These are phyloP conservation scores for Bombylius discolor DNA, from an alignment of 2,888 invertebrate species.

Conservation along the genomic window DNA sequence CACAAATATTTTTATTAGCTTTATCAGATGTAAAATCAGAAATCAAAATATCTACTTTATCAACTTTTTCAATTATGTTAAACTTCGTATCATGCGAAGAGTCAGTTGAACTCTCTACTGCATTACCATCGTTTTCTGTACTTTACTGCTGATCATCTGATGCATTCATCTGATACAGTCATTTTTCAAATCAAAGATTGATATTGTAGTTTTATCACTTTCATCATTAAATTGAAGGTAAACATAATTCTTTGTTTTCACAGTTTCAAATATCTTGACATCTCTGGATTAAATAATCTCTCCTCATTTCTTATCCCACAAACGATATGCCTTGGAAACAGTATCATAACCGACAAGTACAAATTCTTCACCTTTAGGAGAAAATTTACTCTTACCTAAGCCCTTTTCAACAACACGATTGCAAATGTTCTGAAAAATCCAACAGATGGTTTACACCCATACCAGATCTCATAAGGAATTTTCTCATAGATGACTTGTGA, in stretches of 20 bases:
- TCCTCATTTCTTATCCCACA: neutral
- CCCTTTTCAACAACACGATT: conserved; percentile 4
- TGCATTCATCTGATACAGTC: no score
- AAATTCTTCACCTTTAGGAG: conserved; percentile 2
- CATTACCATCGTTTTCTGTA: no score
- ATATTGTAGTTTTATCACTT: neutral
- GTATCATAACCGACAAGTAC: neutral
- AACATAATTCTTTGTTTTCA: neutral
- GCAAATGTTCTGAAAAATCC: conserved; percentile 8
- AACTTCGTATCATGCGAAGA: no score
- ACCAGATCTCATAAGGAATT: conserved; percentile 11
- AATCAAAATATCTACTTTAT: no score
- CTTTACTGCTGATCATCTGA: no score
- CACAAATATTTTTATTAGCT: no score
- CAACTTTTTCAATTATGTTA: no score
- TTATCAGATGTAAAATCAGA: no score
- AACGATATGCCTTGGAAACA: conserved; percentile 1
- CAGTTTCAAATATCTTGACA: neutral
- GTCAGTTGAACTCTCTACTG: no score
- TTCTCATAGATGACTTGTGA: neutral
- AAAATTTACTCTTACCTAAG: neutral
- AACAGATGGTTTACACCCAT: no score
- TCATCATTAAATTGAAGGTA: neutral
- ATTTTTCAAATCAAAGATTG: no score
- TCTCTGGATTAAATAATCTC: neutral